phyloP scores from a whole-genome alignment of 2,888 invertebrate genomes.

The Acleris emargana region DNA sequence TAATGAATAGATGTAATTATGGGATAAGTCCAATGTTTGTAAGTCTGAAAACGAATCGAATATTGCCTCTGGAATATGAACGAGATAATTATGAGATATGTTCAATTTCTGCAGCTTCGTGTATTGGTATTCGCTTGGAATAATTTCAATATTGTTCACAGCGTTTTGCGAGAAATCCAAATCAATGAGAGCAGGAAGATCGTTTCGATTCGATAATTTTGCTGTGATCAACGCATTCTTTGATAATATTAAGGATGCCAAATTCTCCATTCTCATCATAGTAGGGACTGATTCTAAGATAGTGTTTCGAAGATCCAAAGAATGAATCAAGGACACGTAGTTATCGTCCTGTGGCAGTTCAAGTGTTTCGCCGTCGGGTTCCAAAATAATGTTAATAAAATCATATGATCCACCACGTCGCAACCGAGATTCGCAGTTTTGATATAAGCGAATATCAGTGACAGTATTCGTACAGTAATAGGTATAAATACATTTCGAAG shows the following conservation, averaged over 20 bases:
- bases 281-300: conserved; percentile 44
- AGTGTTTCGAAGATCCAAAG: conserved; percentile 53
- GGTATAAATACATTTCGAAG: no score
- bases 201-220: conserved; percentile 47
- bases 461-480: no score
- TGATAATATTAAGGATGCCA: conserved; percentile 53
- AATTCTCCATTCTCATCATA: conserved; percentile 47
- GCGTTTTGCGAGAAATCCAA: conserved; percentile 62
- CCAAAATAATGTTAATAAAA: no score
- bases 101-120: conserved; percentile 50
- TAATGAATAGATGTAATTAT: conserved; percentile 55
- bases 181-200: conserved; percentile 46
- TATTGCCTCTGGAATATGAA: conserved; percentile 49
- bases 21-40: conserved; percentile 56
- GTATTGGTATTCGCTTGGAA: conserved; percentile 40
- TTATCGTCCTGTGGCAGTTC: neutral
- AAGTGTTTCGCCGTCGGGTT: no score
- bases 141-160: conserved; percentile 48
- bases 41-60: conserved; percentile 54
- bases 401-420: no score
- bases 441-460: no score
- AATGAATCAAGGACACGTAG: conserved; percentile 1
- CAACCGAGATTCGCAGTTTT: no score
- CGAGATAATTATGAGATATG: conserved; percentile 59
- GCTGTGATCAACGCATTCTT: conserved; percentile 51